Evolutionary conservation across 2,888 invertebrate species (phyloP).

Genomic region (Eremobia ochroleuca): DNA sequence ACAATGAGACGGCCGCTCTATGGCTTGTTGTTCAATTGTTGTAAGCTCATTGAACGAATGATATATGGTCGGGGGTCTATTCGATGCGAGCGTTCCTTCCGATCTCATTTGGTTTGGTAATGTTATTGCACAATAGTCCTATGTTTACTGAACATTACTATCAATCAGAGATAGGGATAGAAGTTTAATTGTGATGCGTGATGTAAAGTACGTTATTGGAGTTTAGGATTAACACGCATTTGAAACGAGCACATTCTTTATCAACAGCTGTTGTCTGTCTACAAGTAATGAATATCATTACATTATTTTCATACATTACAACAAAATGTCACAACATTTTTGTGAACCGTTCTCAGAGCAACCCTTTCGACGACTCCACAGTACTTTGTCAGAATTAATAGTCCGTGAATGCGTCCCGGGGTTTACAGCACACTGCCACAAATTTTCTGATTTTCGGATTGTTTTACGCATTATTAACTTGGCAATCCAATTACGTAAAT

Average conservation of each 20-base stretch:
- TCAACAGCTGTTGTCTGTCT: constrained; percentile 29
- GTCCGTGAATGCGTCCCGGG: constrained; percentile 84
- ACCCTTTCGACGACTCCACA: constrained; percentile 85
- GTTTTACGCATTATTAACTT: constrained; percentile 90
- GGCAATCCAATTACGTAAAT: constrained; percentile 89
- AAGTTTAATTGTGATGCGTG: constrained; percentile 66
- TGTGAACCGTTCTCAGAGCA: constrained; percentile 80
- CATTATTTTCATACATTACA: constrained; percentile 54
- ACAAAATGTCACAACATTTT: constrained; percentile 87
- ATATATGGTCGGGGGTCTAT: constrained; percentile 82
- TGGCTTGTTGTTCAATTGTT: constrained; percentile 89
- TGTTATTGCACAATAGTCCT: constrained; percentile 80
- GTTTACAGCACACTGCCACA: constrained; percentile 76
- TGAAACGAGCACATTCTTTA: constrained; percentile 7
- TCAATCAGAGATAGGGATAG: constrained; percentile 66
- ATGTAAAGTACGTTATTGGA: constrained; percentile 56
- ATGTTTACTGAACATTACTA: constrained; percentile 82
- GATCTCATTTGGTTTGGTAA: constrained; percentile 82
- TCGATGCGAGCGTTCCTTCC: constrained; percentile 82
- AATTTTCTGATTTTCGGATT: constrained; percentile 88
- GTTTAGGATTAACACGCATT: constrained; percentile 34
- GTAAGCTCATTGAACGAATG: constrained; percentile 88
- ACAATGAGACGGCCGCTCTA: constrained; percentile 85
- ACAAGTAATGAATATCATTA: constrained; percentile 54
- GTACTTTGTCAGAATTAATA: constrained; percentile 90